These are phyloP conservation scores for Eulithis prunata DNA, from an alignment of 2,888 invertebrate genomes.

Conservation along the genomic window DNA sequence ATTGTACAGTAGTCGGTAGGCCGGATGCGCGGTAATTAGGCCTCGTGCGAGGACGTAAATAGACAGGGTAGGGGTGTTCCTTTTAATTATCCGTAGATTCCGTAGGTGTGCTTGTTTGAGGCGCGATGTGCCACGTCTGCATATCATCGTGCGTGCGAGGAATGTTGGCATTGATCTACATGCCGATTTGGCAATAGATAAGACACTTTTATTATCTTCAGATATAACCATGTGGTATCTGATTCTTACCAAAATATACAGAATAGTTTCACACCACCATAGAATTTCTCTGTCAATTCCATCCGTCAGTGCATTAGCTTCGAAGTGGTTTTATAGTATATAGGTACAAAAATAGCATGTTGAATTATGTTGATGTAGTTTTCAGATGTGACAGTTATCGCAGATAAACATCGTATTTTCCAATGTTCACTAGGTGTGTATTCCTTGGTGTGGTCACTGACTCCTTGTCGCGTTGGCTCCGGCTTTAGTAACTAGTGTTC, in stretches of 20 bases:
- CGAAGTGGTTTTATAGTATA: too few relatives aligned
- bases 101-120: neutral
- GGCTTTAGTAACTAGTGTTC: neutral
- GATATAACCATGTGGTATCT: neutral
- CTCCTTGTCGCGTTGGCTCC: conserved; percentile 2
- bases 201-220: neutral
- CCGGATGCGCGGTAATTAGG: conserved; percentile 39
- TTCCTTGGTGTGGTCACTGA: conserved; percentile 22
- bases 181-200: neutral
- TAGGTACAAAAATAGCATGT: too few relatives aligned
- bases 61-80: conserved; percentile 24
- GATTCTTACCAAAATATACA: too few relatives aligned
- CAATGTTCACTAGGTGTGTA: neutral
- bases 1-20: conserved; percentile 2
- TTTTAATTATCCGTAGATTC: neutral
- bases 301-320: too few relatives aligned
- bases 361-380: too few relatives aligned
- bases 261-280: too few relatives aligned
- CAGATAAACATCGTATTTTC: neutral
- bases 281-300: too few relatives aligned
- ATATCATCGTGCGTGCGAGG: conserved; percentile 2
- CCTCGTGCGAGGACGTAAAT: conserved; percentile 30
- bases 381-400: too few relatives aligned
- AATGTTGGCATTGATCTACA: neutral
- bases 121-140: conserved; percentile 14